Evolutionary conservation across 2,888 invertebrate species (phyloP).

Genomic region (Rhamphomyia laevipes): DNA sequence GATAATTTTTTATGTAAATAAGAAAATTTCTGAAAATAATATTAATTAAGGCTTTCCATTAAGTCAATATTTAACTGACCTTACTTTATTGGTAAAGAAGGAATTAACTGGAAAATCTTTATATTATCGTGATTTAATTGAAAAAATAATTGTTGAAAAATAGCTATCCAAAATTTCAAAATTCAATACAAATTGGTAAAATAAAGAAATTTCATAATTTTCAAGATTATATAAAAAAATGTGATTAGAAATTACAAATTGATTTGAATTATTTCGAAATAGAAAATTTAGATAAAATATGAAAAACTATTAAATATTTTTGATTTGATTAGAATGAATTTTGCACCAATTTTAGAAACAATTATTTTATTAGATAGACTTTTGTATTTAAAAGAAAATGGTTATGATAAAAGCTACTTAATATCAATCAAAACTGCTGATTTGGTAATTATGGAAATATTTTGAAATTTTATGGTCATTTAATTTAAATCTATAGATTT

Average conservation of each 20-base stretch:
- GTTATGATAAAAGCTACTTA: slow-evolving; percentile 46
- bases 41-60: slow-evolving; percentile 51
- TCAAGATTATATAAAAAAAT: slow-evolving; percentile 55
- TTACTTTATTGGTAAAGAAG: slow-evolving; percentile 37
- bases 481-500: too few species aligned
- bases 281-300: slow-evolving; percentile 37
- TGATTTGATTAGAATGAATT: slow-evolving; percentile 60
- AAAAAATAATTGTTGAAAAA: slow-evolving; percentile 45
- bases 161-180: slow-evolving; percentile 33
- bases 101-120: slow-evolving; percentile 51
- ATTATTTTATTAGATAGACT: slow-evolving; percentile 72
- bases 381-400: slow-evolving; percentile 59
- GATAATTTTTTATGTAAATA: slow-evolving; percentile 30
- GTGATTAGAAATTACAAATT: slow-evolving; percentile 47
- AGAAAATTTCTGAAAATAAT: slow-evolving; percentile 23
- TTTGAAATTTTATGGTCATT: too few species aligned
- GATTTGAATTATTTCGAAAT: slow-evolving; percentile 32
- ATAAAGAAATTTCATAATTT: slow-evolving; percentile 52
- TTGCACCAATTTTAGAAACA: slow-evolving; percentile 71
- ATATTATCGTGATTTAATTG: slow-evolving; percentile 64
- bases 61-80: slow-evolving; percentile 45
- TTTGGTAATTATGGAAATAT: too few species aligned
- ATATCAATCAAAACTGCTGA: too few species aligned
- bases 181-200: slow-evolving; percentile 47
- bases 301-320: slow-evolving; percentile 56